Evolutionary conservation across 2,113 vertebrate species (phyloP).

Genomic region (Cynocephalus volans): DNA sequence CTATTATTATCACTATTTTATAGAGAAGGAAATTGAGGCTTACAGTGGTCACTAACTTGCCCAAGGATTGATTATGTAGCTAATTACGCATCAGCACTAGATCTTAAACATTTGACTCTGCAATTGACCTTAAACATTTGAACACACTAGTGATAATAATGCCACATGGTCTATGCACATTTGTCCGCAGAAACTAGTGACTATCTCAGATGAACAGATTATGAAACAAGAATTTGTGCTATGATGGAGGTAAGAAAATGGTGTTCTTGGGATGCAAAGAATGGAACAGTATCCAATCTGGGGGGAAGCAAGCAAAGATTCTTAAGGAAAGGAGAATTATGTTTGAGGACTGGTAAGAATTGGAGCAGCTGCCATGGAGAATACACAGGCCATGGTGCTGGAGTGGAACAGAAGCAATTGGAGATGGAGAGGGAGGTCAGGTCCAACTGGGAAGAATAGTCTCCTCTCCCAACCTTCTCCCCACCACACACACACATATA

Average conservation of each 20-base stretch:
- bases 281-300: not conserved
- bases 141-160: no score
- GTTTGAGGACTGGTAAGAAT: not conserved
- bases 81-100: not conserved
- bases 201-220: not conserved
- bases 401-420: not conserved
- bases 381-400: accelerated
- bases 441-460: not conserved
- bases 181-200: not conserved
- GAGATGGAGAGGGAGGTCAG: not conserved
- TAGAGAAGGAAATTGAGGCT: not conserved
- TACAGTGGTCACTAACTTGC: not conserved
- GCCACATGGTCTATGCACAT: not conserved
- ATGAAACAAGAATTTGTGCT: no score
- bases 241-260: not conserved
- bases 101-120: not conserved
- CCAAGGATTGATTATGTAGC: not conserved
- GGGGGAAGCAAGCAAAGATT: not conserved
- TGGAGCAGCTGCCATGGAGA: not conserved
- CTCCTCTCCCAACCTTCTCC: no score
- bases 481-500: no score
- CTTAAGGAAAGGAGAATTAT: not conserved
- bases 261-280: not conserved
- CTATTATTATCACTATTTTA: not conserved
- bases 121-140: not conserved